Base-by-base conservation (phyloP, 2,797 vertebrate species). In the Meda fulgida region DNA sequence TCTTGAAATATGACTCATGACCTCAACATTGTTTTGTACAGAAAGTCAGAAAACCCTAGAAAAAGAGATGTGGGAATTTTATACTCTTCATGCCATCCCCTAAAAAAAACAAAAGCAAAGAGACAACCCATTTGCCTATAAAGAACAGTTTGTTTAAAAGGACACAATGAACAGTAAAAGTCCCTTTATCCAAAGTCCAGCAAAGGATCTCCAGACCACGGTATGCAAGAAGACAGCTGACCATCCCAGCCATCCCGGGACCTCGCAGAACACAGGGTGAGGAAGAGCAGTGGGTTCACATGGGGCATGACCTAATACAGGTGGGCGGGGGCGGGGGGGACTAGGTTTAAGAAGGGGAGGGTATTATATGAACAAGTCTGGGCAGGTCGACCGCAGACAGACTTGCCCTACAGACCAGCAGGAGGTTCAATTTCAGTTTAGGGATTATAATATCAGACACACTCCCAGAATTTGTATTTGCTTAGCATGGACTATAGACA, bases 181-280 rank as follows among this genome's bases (percentile, higher is more conserved):
- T 83, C 23, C 5, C 40, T 65, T 83, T 18, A 19, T 38, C 10
- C 23, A 55, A 40, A 55, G 11, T 31, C 19, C 26, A 48, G n/a
- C 69, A 48, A 38, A 46, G 36, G 13, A 58, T 19, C 26, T 60
- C 29, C 51, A 60, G 36, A 8, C 63, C 34, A 78, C 11, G 7
- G 40, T 55, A 40, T 65, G 70, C 29, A 75, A 65, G 55, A 63
- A 1, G 48, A 84, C 82, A 79, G 83, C 83, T 84, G 83, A 65
- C 29, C 29, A 79, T 79, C 29, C 29, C 23, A 63, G 67, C 53
- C 40, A 78, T 84, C 53, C 53, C 3, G 40, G 4, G 77, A 58
- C 53, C 38, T 29, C 21, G 26, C 60, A 77, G 60, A 29, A n/a
- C 4, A 23, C 71, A 36, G 23, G 23, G 70, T 26, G 58, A 75